Evolutionary conservation across 2,888 invertebrate species (phyloP).

Genomic region (Drosophila nr. medialis): DNA sequence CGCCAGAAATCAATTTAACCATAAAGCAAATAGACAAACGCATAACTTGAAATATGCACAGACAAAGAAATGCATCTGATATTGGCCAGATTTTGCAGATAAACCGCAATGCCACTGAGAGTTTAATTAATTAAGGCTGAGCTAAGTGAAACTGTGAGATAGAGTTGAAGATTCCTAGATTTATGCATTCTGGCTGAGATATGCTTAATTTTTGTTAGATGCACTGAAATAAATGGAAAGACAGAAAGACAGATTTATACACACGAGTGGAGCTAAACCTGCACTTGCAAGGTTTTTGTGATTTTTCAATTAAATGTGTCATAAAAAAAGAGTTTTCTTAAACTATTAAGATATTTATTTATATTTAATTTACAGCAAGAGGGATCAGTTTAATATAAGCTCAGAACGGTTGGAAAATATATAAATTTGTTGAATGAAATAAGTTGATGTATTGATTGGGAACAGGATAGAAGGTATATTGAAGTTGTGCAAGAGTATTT

Average conservation of each 20-base stretch:
- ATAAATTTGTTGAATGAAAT: background rate
- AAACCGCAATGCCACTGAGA: conserved; percentile 49
- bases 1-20: conserved; percentile 66
- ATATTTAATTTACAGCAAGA: background rate
- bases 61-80: background rate
- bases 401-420: background rate
- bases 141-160: conserved; percentile 2
- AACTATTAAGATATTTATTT: background rate
- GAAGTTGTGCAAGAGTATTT: background rate
- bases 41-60: conserved; percentile 7
- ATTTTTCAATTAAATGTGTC: background rate
- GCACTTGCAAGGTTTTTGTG: background rate
- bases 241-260: background rate
- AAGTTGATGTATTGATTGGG: background rate
- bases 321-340: background rate
- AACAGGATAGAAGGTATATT: background rate
- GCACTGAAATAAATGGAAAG: conserved; percentile 23
- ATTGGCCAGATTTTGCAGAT: conserved; percentile 50
- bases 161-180: background rate
- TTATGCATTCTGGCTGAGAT: conserved; percentile 28
- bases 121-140: conserved; percentile 52
- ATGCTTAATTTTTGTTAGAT: conserved; percentile 32
- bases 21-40: conserved; percentile 38
- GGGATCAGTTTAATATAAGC: background rate
- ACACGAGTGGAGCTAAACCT: background rate